phyloP scores from a whole-genome alignment of 2,797 vertebrate species.

The Rhinella marina region DNA sequence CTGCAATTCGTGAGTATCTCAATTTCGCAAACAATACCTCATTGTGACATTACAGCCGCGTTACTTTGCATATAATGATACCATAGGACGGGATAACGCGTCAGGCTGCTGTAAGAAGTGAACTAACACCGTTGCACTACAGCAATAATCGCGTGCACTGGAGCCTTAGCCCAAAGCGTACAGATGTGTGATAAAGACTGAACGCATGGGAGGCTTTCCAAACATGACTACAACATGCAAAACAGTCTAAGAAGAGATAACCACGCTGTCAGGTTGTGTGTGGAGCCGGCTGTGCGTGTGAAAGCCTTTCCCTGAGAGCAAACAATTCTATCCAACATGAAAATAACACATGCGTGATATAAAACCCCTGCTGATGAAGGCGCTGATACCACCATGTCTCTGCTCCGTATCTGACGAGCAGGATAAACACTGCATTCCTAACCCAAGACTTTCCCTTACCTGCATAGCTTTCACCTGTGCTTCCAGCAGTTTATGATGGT shows the following conservation, averaged over 20 bases:
- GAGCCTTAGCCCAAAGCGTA: background rate
- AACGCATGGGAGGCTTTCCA: background rate
- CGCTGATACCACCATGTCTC: slow-evolving; percentile 22
- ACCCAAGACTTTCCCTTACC: background rate
- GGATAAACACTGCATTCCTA: slow-evolving; percentile 27
- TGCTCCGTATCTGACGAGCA: background rate
- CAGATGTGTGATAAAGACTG: slow-evolving; percentile 5
- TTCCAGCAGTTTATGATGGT: background rate
- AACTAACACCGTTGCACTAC: background rate
- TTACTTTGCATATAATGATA: background rate
- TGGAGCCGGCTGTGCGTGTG: slow-evolving; percentile 14
- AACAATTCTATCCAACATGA: slow-evolving; percentile 21
- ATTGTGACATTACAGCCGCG: background rate
- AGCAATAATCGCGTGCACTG: background rate
- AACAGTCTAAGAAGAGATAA: background rate
- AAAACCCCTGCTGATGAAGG: slow-evolving; percentile 16
- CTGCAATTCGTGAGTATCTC: too few species aligned
- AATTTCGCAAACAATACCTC: background rate
- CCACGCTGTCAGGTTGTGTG: background rate
- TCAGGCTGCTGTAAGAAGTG: background rate
- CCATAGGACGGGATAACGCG: too few species aligned
- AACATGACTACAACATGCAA: slow-evolving; percentile 1
- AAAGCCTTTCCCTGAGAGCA: slow-evolving; percentile 18
- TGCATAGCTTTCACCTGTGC: slow-evolving; percentile 4
- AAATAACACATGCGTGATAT: slow-evolving; percentile 13